A percentile compares a stretch with the other conserved stretches of the same genome.
These are phyloP conservation scores for Agriopis aurantiaria DNA, from an alignment of 2,888 invertebrate genomes.

Conservation along the genomic window DNA sequence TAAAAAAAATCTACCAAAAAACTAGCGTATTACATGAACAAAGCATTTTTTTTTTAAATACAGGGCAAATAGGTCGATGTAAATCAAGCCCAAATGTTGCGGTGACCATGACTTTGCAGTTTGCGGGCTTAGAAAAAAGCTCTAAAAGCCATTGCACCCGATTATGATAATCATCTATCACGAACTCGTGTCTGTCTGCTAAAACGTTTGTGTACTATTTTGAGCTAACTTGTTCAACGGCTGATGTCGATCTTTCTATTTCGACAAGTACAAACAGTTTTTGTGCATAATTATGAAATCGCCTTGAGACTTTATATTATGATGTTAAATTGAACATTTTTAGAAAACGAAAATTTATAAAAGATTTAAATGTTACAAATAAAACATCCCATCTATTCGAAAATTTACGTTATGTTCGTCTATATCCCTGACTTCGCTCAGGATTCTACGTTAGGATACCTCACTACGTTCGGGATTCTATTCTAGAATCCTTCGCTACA, in stretches of 20 bases:
- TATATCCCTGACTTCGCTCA: too few species aligned
- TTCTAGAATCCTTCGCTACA: too few species aligned
- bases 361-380: too few species aligned
- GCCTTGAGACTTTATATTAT: neutral
- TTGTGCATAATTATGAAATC: neutral
- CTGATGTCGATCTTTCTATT: slow-evolving; percentile 23
- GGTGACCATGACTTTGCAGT: slow-evolving; percentile 41
- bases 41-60: too few species aligned
- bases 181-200: slow-evolving; percentile 46
- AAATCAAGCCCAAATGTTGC: neutral
- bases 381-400: too few species aligned
- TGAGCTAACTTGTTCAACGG: slow-evolving; percentile 12
- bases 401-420: too few species aligned
- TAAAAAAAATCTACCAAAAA: too few species aligned
- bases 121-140: slow-evolving; percentile 30
- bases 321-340: neutral
- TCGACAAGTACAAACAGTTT: slow-evolving; percentile 11
- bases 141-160: slow-evolving; percentile 58
- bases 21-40: too few species aligned
- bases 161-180: slow-evolving; percentile 54
- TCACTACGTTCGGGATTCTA: too few species aligned
- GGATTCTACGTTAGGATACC: too few species aligned
- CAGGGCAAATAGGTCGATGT: too few species aligned
- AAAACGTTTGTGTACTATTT: slow-evolving; percentile 33
- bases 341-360: neutral